Base-by-base conservation (phyloP, 2,888 invertebrate species). In the Eledone cirrhosa region DNA sequence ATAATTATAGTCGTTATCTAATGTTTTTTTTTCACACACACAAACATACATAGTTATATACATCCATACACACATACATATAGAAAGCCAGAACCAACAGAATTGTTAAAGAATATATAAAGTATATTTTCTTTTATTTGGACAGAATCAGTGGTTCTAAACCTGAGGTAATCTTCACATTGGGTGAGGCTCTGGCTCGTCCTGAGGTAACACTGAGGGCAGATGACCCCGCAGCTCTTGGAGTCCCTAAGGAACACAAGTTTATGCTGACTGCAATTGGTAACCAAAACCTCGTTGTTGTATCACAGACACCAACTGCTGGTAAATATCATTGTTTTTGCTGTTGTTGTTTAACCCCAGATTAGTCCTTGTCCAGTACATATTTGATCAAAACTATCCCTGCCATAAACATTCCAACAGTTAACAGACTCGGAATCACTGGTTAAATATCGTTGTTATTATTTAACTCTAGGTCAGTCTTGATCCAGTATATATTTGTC, bases 201-300 rank as follows among this genome's bases (percentile, higher is more conserved):
- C 81, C 82, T 22, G 84, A 83, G 14, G 79, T 81, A 27, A 78
- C 80, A 7, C 81, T 83, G 27, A 16, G 31, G 11, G 4, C 69
- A 29, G 22, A 29, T 7, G 93, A 92, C 47, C 13, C 48, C 19
- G 33, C n/a, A 75, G 19, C 13, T n/a, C 22, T 48, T n/a, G 80
- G 83, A 79, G 96, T 97, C 87, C 97, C 98, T 0, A 96, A 95
- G 88, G 96, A 97, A 87, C 97, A 98, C 90, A 94, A 95, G 84
- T 93, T 98, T 83, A 95, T 97, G 89, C 95, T 98, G 72, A 96
- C 97, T 0, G 95, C 95, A 82, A 96, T 97, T 2, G 95, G 95
- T 0, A 94, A 95, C 85, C 98, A 98, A 92, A 96, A 96, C 29
- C 92, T 98, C 81, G 97, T 96, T 75, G 97, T 98, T 22, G 97